Conservation (phyloP, 2,113 vertebrate species). For the Cyanocitta stelleri region DNA sequence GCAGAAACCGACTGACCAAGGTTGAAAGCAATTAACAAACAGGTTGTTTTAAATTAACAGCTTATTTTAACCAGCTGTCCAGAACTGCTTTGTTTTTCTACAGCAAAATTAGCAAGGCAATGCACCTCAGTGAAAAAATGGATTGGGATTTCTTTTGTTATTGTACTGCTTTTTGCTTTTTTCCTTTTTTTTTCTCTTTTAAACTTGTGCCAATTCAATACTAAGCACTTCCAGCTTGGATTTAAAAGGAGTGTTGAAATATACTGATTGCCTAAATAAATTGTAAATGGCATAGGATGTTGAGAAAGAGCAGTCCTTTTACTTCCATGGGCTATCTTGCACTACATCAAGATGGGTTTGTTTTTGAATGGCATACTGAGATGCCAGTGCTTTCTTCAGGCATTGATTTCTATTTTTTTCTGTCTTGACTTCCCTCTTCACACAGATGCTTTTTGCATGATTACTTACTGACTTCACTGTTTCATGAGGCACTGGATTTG, state of each 20-base stretch:
- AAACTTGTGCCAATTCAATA: neutral
- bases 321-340: neutral
- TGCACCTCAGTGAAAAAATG: neutral
- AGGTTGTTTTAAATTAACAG: slow-evolving; percentile 76
- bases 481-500: neutral
- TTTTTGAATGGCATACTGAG: neutral
- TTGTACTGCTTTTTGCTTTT: neutral
- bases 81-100: neutral
- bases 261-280: neutral
- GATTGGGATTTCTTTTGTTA: neutral
- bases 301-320: neutral
- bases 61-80: slow-evolving; percentile 58
- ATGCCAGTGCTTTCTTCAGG: neutral
- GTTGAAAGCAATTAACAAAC: slow-evolving; percentile 80
- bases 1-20: slow-evolving; percentile 68
- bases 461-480: neutral
- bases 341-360: neutral
- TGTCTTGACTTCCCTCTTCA: neutral
- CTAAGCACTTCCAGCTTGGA: neutral
- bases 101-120: neutral
- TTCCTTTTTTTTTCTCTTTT: neutral
- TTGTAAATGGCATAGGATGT: neutral
- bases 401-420: neutral
- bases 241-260: slow-evolving; percentile 23
- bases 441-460: neutral